phyloP scores from a whole-genome alignment of 2,113 vertebrate species.

The Sebastes schlegelii region DNA sequence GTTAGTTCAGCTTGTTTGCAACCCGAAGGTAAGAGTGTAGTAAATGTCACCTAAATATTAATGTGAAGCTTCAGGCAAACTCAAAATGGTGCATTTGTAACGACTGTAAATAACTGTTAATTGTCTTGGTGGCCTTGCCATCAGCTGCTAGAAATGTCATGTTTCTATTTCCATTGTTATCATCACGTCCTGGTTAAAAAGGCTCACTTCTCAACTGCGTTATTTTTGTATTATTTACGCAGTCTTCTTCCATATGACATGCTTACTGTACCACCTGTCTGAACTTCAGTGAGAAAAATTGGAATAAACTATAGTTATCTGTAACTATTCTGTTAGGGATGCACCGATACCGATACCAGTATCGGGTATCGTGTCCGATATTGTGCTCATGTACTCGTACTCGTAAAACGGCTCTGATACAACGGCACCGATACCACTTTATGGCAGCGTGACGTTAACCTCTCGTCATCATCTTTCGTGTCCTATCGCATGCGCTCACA shows the following conservation, averaged over 20 bases:
- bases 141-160: not conserved
- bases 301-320: not conserved
- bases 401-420: too few species aligned
- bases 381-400: too few species aligned
- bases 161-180: slow-evolving; percentile 1
- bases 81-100: not conserved
- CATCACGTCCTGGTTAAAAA: not conserved
- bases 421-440: too few species aligned
- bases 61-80: not conserved
- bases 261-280: not conserved
- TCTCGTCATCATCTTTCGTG: too few species aligned
- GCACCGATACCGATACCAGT: too few species aligned
- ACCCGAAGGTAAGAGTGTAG: not conserved
- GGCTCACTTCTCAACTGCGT: not conserved
- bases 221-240: not conserved
- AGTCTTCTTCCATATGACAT: not conserved
- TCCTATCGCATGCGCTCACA: too few species aligned
- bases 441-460: too few species aligned
- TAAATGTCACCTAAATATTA: slow-evolving; percentile 24
- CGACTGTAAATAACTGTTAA: slow-evolving; percentile 4
- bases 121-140: slow-evolving; percentile 11
- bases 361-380: too few species aligned
- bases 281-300: not conserved
- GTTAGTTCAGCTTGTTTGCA: not conserved
- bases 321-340: too few species aligned